phyloP scores from a whole-genome alignment of 2,797 vertebrate species.

The Delichon dasypus region DNA sequence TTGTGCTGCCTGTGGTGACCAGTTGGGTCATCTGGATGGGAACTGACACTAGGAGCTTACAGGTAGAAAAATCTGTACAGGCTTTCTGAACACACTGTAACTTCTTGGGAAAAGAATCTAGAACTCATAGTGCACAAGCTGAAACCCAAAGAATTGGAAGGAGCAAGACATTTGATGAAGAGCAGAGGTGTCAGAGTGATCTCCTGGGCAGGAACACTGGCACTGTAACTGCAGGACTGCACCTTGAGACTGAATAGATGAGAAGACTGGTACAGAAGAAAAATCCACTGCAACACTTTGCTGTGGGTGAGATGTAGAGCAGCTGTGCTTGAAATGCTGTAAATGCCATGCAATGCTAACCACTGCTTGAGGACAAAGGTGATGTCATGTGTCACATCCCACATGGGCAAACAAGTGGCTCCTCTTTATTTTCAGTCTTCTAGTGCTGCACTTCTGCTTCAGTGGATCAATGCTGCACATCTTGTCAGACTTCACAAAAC shows the following conservation, averaged over 20 bases:
- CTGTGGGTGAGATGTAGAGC: background rate
- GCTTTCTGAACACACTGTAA: background rate
- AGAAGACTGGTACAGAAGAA: background rate
- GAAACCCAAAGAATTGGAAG: background rate
- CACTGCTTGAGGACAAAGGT: background rate
- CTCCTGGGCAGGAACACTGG: background rate
- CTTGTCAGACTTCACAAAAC: background rate
- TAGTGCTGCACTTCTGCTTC: background rate
- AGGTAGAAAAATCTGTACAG: background rate
- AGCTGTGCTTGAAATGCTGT: background rate
- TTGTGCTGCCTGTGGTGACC: background rate
- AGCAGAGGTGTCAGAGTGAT: background rate
- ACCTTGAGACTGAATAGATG: background rate
- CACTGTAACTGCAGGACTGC: background rate
- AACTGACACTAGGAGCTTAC: background rate
- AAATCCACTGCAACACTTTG: background rate
- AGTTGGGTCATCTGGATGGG: background rate
- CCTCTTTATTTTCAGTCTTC: background rate
- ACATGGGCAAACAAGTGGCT: background rate
- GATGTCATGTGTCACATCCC: rapidly evolving
- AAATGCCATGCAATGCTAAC: background rate
- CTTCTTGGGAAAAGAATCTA: background rate
- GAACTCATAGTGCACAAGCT: background rate
- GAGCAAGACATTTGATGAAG: background rate
- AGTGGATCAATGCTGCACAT: background rate